Conservation (phyloP, 2,888 invertebrate species). For the Agrochola lychnidis region DNA sequence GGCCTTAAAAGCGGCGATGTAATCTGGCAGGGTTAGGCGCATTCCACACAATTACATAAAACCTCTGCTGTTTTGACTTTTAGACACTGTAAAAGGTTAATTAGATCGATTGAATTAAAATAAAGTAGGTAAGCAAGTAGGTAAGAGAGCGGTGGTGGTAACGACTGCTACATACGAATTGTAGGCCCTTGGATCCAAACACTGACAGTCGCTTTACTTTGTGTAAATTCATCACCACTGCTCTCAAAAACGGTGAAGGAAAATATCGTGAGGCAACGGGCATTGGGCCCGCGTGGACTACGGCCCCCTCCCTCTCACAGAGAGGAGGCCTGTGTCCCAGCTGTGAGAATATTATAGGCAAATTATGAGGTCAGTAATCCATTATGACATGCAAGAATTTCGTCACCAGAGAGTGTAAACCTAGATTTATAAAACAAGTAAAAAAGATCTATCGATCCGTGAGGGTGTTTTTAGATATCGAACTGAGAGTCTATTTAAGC, state of each 20-base stretch:
- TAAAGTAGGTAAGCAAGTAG: neutral
- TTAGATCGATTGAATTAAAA: neutral
- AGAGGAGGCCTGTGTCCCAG: neutral
- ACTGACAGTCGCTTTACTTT: neutral
- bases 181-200: neutral
- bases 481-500: no score
- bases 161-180: neutral
- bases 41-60: neutral
- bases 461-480: no score
- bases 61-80: no score
- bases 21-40: conserved; percentile 27
- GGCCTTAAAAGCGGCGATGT: conserved; percentile 35
- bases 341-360: neutral
- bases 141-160: neutral
- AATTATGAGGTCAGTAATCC: neutral
- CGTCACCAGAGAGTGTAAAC: neutral
- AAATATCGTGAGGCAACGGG: neutral
- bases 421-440: neutral
- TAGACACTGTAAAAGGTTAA: neutral
- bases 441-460: neutral
- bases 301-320: neutral
- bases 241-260: neutral
- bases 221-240: neutral
- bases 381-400: neutral
- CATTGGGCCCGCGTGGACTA: neutral